Evolutionary conservation across 2,888 invertebrate species (phyloP), one percentile per base, ranked within the genome.

Genomic region (Danaus chrysippus): DNA sequence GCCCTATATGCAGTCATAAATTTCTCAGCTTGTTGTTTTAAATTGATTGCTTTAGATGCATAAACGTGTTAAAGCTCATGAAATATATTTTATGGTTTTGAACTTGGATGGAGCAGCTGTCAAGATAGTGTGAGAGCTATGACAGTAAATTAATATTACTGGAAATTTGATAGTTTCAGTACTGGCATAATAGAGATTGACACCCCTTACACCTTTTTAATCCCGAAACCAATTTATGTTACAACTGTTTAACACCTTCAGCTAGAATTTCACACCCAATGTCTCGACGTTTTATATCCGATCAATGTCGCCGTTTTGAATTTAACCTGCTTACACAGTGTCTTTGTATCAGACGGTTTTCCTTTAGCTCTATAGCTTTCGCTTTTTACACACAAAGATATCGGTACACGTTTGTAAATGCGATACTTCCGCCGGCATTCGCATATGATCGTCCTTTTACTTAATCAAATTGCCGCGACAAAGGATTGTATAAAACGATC

Each of bases 401-500:
- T 83, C 91, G 91, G 91, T 81, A 76, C 78, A 76, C 86, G 82
- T 88, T 86, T 91, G 91, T 87, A 87, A 87, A 91, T 81, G 87
- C 83, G 91, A 91, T 91, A 91, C 91, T 91, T 91, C 91, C 91
- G 86, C 79, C 82, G 77, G 79, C 76, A 78, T 80, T 84, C 83
- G 82, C 84, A 83, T 87, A 81, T 84, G 87, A 88, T 86, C 87
- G 87, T 58, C 83, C 83, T 87, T 87, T 84, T 83, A 84, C 85
- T 88, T 90, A 89, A 90, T 90, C 89, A 90, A 89, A 91, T 86
- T 82, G 79, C 81, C 81, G 77, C 83, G 84, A 90, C 90, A 90
- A 91, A 90, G 90, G 89, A 85, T 89, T 89, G 87, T 86, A 90
- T 83, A 81, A 84, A 87, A 84, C 79, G 82, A 82, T 83, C 73